Conservation (phyloP, 2,113 vertebrate species). For the Oryzias curvinotus region DNA sequence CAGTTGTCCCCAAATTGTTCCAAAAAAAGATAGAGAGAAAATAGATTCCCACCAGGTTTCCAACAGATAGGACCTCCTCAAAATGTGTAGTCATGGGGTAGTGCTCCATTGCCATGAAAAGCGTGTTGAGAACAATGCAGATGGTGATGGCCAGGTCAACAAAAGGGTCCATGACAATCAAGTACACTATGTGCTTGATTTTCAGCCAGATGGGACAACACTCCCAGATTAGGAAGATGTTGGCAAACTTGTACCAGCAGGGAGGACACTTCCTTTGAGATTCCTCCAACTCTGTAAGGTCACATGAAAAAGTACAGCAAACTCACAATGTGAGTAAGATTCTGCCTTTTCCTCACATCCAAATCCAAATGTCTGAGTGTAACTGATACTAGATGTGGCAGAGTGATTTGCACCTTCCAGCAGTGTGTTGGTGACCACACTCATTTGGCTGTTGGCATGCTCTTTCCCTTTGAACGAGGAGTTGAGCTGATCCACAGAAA, state of each 20-base stretch:
- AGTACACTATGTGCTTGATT: constrained; percentile 90
- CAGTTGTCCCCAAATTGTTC: constrained; percentile 6
- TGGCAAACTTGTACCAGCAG: constrained; percentile 98
- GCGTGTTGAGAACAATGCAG: constrained; percentile 96
- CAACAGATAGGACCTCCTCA: constrained; percentile 82
- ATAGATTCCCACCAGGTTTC: constrained; percentile 90
- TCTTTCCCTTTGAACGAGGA: constrained; percentile 92
- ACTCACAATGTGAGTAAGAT: neutral
- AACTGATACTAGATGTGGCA: neutral
- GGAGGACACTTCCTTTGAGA: constrained; percentile 96
- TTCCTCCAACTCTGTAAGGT: constrained; percentile 88
- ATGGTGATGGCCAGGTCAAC: constrained; percentile 98
- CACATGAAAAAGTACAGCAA: neutral
- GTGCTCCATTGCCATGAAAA: constrained; percentile 99
- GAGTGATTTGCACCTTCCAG: constrained; percentile 78
- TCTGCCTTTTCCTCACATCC: no score
- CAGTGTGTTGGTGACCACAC: constrained; percentile 93
- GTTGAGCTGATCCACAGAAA: constrained; percentile 96
- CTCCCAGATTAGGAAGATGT: constrained; percentile 95
- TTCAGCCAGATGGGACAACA: constrained; percentile 92
- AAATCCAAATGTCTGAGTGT: neutral
- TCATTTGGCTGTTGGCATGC: constrained; percentile 93
- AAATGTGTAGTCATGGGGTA: constrained; percentile 91
- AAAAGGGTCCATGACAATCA: constrained; percentile 98
- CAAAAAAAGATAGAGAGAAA: constrained; percentile 5